These are phyloP conservation scores for Parotia lawesii DNA, from an alignment of 2,113 vertebrate species.

Conservation along the genomic window DNA sequence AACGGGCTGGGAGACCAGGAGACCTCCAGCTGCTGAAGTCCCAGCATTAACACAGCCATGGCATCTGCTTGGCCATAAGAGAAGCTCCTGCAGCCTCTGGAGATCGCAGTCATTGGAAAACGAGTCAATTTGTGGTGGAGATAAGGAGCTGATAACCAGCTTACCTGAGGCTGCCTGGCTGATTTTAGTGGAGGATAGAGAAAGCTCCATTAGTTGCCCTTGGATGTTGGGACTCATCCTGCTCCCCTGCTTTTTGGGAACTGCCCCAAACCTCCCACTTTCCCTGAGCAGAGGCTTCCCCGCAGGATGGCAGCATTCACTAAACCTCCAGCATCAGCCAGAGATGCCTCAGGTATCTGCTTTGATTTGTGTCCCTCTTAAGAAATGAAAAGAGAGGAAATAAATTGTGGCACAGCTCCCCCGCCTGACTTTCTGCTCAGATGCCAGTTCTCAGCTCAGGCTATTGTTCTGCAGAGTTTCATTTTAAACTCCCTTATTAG, in stretches of 20 bases:
- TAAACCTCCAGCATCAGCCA: not conserved
- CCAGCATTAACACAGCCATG: not conserved
- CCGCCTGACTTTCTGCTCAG: not conserved
- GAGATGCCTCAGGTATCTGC: not conserved
- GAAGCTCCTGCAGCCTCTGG: not conserved
- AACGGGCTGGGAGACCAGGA: not conserved
- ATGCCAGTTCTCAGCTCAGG: not conserved
- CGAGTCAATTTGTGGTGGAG: accelerated
- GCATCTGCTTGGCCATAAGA: not conserved
- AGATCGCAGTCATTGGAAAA: not conserved
- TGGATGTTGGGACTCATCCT: not conserved
- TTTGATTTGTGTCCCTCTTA: not conserved
- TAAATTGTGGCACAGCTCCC: conserved; percentile 26
- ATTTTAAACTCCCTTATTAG: not conserved
- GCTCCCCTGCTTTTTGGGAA: not conserved
- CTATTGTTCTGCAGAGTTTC: not conserved
- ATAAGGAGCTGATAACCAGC: not conserved
- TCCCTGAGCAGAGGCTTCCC: not conserved
- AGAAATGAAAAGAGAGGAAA: conserved; percentile 8
- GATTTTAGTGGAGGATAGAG: not conserved
- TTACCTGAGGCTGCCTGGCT: accelerated
- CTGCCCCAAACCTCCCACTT: not conserved
- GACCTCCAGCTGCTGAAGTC: not conserved
- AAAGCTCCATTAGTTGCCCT: not conserved
- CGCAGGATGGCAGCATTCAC: conserved; percentile 66